phyloP scores from a whole-genome alignment of 2,113 vertebrate species.

The Collichthys lucidus region DNA sequence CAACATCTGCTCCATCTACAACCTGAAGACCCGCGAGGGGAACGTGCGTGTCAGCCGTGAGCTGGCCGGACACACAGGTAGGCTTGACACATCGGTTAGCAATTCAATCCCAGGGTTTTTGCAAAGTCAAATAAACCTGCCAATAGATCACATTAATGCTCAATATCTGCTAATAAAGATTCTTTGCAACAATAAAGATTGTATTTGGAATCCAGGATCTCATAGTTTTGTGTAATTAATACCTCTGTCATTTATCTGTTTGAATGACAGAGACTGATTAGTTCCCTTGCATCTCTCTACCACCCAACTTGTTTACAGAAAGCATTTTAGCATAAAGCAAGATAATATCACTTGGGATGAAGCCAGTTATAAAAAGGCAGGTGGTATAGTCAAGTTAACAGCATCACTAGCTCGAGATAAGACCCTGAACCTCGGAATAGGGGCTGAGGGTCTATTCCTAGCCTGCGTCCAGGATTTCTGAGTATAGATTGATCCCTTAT shows the following conservation, averaged over 20 bases:
- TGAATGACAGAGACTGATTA: background rate
- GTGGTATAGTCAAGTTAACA: background rate
- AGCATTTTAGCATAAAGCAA: background rate
- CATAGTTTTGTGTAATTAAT: background rate
- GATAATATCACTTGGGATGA: background rate
- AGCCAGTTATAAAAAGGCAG: background rate
- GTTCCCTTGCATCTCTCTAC: background rate
- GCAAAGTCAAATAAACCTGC: background rate
- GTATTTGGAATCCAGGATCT: background rate
- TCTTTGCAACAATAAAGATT: background rate
- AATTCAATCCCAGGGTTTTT: background rate
- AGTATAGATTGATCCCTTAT: background rate
- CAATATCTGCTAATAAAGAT: background rate
- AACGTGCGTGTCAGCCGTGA: slow-evolving; percentile 98
- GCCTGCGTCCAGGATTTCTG: background rate
- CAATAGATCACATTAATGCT: background rate
- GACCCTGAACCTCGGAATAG: background rate
- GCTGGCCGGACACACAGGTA: slow-evolving; percentile 98
- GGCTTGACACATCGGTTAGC: background rate
- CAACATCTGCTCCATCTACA: slow-evolving; percentile 99
- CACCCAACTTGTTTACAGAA: background rate
- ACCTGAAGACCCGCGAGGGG: slow-evolving; percentile 99
- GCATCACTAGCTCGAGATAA: background rate
- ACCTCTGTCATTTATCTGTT: background rate
- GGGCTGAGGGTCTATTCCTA: no score